Conservation (phyloP, 2,797 vertebrate species). For the Hydrolagus colliei region DNA sequence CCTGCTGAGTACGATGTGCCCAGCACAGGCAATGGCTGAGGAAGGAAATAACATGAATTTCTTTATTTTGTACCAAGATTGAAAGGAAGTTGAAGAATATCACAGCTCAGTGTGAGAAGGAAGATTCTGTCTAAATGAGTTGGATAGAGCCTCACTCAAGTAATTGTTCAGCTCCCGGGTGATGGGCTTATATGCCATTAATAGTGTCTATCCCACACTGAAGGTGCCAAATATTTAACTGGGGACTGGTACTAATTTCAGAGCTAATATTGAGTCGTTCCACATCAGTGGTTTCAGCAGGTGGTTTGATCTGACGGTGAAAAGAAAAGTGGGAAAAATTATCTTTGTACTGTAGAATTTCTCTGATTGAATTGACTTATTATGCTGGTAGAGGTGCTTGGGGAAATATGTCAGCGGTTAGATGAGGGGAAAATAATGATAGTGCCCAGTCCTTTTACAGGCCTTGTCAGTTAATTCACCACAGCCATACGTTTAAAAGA, state of each 20-base stretch:
- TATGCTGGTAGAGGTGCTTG: slow-evolving; percentile 62
- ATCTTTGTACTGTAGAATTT: slow-evolving; percentile 72
- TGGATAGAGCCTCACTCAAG: slow-evolving; percentile 50
- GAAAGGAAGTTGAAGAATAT: slow-evolving; percentile 38
- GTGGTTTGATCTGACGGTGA: slow-evolving; percentile 70
- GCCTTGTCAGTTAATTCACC: slow-evolving; percentile 44
- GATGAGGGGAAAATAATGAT: slow-evolving; percentile 48
- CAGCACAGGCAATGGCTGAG: slow-evolving; percentile 31
- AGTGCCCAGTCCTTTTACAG: slow-evolving; percentile 43
- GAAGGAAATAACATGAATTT: slow-evolving; percentile 25
- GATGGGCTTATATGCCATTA: slow-evolving; percentile 73
- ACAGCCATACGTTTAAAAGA: slow-evolving; percentile 50
- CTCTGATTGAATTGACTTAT: slow-evolving; percentile 75
- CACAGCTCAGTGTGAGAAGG: slow-evolving; percentile 36
- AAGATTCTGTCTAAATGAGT: slow-evolving; percentile 44
- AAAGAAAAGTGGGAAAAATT: slow-evolving; percentile 62
- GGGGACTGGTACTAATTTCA: slow-evolving; percentile 92
- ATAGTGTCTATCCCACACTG: slow-evolving; percentile 54
- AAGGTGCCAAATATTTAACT: slow-evolving; percentile 83
- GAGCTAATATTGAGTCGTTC: slow-evolving; percentile 91
- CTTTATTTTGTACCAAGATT: slow-evolving; percentile 32
- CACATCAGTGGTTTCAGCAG: slow-evolving; percentile 76
- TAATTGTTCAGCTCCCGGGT: slow-evolving; percentile 57
- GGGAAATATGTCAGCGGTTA: slow-evolving; percentile 51
- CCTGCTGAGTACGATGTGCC: slow-evolving; percentile 50